Base-by-base conservation (phyloP, 2,113 vertebrate species). In the Pelusios castaneus region DNA sequence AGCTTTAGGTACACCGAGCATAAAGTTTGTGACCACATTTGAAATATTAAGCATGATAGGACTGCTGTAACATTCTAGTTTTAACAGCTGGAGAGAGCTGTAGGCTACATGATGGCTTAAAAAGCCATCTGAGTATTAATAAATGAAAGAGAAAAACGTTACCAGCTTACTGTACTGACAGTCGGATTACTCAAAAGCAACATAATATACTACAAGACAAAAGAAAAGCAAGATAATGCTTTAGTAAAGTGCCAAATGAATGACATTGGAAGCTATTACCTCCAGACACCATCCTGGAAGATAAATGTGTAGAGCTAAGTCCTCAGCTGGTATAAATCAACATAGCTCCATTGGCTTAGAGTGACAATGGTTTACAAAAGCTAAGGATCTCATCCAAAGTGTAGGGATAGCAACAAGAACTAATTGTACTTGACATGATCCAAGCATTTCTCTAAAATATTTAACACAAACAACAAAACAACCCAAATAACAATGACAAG, bases 301-400 rank as follows among this genome's bases (percentile, higher is more conserved):
- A 80, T 84, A 94, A 94, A 91, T 52, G 70, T 60, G 86, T 54
- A 24, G 91, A 90, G 76, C 67, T 63, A 88, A 27, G 43, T 89
- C 81, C 85, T 89, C 55, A 67, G 76, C 77, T 25, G 86, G 13
- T 79, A 89, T 75, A 93, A 95, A 89, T 81, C 75, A 94, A 17
- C 90, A 56, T 77, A 90, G 85, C 0, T 0, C 43, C 38, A 47
- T 27, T 76, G 43, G 6, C 25, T 76, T 75, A 75, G 73, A 27
- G 41, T 24, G 38, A 70, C 6, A 76, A 29, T 83, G 63, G 34
- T 38, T 38, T 70, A 70, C 63, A 70, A 70, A 70, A 87, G 22
- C 17, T 84, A 29, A 80, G 93, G 80, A n/a, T 89, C 51, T 82
- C 73, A 83, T 90, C 52, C 25, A 85, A 78, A 54, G 41, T 49